Evolutionary conservation across 2,888 invertebrate species (phyloP).

Genomic region (Temnothorax ravouxi): DNA sequence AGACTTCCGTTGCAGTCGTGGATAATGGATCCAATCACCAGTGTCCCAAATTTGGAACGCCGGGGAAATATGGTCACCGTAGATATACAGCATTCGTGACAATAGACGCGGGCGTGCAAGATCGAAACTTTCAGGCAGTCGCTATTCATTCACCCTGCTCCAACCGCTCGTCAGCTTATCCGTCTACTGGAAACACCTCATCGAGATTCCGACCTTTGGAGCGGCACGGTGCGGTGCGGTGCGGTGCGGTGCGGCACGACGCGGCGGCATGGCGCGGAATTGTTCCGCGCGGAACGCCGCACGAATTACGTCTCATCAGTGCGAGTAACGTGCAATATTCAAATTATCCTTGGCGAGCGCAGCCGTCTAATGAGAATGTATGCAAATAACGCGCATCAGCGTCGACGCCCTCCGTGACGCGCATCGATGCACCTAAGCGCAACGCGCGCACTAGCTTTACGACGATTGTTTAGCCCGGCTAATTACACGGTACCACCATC

Average conservation of each 20-base stretch:
- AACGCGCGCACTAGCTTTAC: conserved; percentile 11
- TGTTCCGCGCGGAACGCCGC: conserved; percentile 69
- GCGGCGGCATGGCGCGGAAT: conserved; percentile 58
- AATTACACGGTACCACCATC: conserved; percentile 61
- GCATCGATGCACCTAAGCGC: conserved; percentile 48
- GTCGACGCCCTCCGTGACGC: conserved; percentile 49
- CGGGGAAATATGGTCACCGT: conserved; percentile 46
- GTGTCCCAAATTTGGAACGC: conserved; percentile 27
- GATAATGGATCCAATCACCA: conserved; percentile 46
- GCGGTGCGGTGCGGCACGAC: conserved; percentile 40
- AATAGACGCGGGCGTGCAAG: conserved; percentile 64
- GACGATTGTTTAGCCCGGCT: conserved; percentile 72
- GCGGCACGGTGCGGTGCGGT: not conserved
- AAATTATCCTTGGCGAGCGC: conserved; percentile 80
- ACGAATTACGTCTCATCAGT: conserved; percentile 83
- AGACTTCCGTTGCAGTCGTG: conserved; percentile 27
- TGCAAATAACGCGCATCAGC: conserved; percentile 80
- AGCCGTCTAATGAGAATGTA: conserved; percentile 82
- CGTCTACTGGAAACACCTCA: conserved; percentile 78
- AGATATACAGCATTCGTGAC: conserved; percentile 48
- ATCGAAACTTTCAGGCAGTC: conserved; percentile 67
- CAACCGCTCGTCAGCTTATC: conserved; percentile 67
- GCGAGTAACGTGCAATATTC: conserved; percentile 83
- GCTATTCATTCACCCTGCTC: conserved; percentile 49
- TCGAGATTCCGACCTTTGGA: conserved; percentile 75